phyloP scores from a whole-genome alignment of 2,113 vertebrate species.

The Phrynosoma blainvillii region DNA sequence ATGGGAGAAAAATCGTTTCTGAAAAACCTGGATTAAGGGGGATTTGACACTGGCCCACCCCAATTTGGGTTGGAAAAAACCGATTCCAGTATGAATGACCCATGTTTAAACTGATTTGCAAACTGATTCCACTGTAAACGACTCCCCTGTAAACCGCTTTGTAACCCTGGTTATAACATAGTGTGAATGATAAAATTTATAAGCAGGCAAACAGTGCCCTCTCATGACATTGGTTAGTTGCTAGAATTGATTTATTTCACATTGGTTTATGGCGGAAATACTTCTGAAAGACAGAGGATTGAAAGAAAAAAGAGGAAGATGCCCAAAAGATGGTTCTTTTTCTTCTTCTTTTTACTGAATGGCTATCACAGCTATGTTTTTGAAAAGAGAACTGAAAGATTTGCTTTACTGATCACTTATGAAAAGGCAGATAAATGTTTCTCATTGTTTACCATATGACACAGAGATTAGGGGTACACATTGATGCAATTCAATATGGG shows the following conservation, averaged over 20 bases:
- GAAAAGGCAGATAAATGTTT: not conserved
- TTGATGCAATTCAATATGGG: not conserved
- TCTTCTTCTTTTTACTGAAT: not conserved
- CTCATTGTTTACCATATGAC: not conserved
- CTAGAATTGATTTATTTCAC: not conserved
- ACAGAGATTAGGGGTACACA: not conserved
- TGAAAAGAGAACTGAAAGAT: fast-evolving
- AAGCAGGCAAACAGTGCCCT: not conserved
- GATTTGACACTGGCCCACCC: too few species aligned
- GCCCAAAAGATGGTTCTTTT: not conserved
- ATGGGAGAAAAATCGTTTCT: too few species aligned
- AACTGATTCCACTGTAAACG: too few species aligned
- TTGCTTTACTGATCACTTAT: not conserved
- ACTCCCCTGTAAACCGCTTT: too few species aligned
- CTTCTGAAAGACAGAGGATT: not conserved
- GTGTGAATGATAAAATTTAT: too few species aligned
- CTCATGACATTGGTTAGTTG: not conserved
- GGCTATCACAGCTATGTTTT: not conserved
- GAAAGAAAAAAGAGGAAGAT: not conserved
- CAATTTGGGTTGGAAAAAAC: too few species aligned
- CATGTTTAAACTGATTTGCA: too few species aligned
- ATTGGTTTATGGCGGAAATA: not conserved
- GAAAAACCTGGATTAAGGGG: too few species aligned
- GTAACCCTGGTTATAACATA: too few species aligned
- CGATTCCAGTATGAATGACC: too few species aligned